These are phyloP conservation scores for Latrodectus geometricus DNA, from an alignment of 1,140 invertebrate species.

Conservation along the genomic window DNA sequence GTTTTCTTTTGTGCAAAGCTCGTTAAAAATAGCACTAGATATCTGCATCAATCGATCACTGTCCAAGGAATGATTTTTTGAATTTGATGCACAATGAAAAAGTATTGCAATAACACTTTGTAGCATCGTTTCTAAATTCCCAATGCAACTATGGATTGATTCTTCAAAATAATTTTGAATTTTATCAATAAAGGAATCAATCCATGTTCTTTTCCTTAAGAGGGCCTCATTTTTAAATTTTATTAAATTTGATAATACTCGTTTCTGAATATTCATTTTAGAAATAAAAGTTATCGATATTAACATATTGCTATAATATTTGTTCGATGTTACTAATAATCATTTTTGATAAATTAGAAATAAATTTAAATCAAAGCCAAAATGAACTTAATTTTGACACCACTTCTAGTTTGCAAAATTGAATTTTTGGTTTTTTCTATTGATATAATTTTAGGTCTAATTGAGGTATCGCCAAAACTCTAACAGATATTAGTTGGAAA, in stretches of 20 bases:
- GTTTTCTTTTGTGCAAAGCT: not conserved
- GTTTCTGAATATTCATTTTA: conserved; percentile 22
- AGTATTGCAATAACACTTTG: conserved; percentile 3
- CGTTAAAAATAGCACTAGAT: conserved; percentile 29
- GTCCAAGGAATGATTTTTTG: conserved; percentile 1
- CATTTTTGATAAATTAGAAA: too few species aligned
- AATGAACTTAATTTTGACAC: too few species aligned
- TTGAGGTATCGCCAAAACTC: too few species aligned
- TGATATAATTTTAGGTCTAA: too few species aligned
- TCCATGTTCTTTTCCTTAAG: conserved; percentile 2
- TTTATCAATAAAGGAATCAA: not conserved
- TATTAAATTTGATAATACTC: not conserved
- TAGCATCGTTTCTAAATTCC: conserved; percentile 1
- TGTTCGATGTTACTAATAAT: too few species aligned
- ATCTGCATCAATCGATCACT: not conserved
- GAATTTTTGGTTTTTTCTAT: too few species aligned
- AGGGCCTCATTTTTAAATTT: conserved; percentile 2
- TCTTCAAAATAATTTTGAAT: conserved; percentile 23
- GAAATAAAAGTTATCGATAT: not conserved
- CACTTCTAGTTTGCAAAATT: too few species aligned
- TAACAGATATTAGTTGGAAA: too few species aligned
- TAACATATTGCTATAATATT: not conserved
- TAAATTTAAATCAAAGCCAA: too few species aligned
- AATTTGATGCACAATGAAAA: conserved; percentile 12
- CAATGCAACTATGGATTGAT: not conserved